Base-by-base conservation (phyloP, 2,113 vertebrate species). In the Pygoscelis adeliae region DNA sequence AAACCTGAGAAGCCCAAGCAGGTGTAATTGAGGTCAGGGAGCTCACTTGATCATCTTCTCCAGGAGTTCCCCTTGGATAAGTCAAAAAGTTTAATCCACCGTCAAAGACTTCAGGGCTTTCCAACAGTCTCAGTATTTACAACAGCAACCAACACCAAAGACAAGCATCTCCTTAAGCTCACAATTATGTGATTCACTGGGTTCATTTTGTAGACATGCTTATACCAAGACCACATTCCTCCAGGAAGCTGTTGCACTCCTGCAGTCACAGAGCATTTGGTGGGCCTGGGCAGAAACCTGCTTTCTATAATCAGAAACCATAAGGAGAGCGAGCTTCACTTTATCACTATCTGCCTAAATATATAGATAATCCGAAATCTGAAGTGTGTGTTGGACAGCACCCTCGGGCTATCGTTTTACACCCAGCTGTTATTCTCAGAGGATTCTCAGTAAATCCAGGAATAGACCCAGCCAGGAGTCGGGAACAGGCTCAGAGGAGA, bases 351-450 rank as follows among this genome's bases (percentile, higher is more conserved):
- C 89, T 93, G 87, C 46, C 93, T 94, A 96, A 94, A 97, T 94
- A 95, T 95, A 97, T 97, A 96, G 96, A 97, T 97, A 96, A 96
- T 96, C 62, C 4, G 13, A 88, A 96, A 95, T 96, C 76, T 93
- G 90, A 96, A 95, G 79, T 89, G 96, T 93, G 76, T 90, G 88
- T 95, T 96, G 96, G 97, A 92, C 96, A 97, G 96, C 61, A 95
- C 95, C 95, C 96, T 95, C 94, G 1, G 95, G 97, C 97, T 97
- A 97, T 97, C 95, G 4, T 95, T 97, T 97, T 97, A 96, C 97
- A 96, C 95, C 93, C 96, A 97, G 96, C 96, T 97, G 97, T 97
- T 97, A 97, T 96, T 97, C 96, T 97, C 94, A 88, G 87, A 97
- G 86, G 93, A 92, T 94, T 96, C 96, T 97, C 90, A 83, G 95